These are phyloP conservation scores for Silurus glanis DNA, from an alignment of 2,113 vertebrate genomes.

Conservation along the genomic window DNA sequence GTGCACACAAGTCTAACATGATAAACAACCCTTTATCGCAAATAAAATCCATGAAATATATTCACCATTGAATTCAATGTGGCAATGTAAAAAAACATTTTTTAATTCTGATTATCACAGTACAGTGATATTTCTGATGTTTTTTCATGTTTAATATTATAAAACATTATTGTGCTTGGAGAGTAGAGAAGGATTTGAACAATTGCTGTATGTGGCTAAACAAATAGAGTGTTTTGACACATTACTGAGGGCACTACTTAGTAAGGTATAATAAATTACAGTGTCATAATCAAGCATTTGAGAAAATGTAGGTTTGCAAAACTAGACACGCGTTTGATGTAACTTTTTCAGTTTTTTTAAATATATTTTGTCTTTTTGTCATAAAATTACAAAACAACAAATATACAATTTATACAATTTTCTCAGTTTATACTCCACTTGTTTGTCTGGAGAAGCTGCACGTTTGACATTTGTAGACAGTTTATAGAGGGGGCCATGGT, in stretches of 20 bases:
- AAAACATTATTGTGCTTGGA: not conserved
- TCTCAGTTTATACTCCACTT: conserved; percentile 26
- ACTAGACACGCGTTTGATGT: conserved; percentile 32
- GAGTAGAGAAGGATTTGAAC: not conserved
- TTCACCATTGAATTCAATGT: conserved; percentile 2
- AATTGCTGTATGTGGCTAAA: not conserved
- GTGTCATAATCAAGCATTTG: conserved; percentile 13
- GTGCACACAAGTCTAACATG: not conserved
- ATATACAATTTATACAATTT: conserved; percentile 70
- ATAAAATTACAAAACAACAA: conserved; percentile 69
- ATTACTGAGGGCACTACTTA: conserved; percentile 41
- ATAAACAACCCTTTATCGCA: conserved; percentile 24
- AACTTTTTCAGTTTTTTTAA: conserved; percentile 45
- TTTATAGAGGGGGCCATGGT: conserved; percentile 56
- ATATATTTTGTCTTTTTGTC: conserved; percentile 56
- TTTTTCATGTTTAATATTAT: not conserved
- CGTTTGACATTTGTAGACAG: conserved; percentile 64
- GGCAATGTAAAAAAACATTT: not conserved
- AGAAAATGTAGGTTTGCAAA: conserved; percentile 20
- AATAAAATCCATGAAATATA: conserved; percentile 21
- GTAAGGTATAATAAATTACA: conserved; percentile 38
- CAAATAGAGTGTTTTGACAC: conserved; percentile 46
- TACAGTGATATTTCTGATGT: not conserved
- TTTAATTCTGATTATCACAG: not conserved
- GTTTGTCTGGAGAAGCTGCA: conserved; percentile 39